Conservation (phyloP, 2,113 vertebrate genomes). For the Pedetes capensis region DNA sequence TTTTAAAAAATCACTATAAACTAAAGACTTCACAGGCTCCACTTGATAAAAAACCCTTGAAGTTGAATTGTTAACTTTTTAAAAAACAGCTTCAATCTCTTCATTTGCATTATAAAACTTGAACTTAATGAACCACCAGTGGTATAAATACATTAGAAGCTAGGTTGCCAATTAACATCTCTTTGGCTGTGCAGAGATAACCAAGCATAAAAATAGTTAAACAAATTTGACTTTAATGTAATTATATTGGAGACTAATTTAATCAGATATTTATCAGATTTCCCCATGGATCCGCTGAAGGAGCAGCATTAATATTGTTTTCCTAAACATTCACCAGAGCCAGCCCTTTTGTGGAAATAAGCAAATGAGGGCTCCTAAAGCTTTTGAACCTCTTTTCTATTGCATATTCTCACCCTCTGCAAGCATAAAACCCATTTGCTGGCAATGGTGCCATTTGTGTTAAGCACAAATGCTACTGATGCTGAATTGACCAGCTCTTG, state of each 20-base stretch:
- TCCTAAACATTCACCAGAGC: constrained; percentile 55
- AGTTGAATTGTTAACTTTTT: constrained; percentile 49
- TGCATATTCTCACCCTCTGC: background rate
- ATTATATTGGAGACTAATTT: constrained; percentile 76
- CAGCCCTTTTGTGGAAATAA: constrained; percentile 34
- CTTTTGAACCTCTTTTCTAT: background rate
- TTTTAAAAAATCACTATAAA: background rate
- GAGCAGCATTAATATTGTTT: constrained; percentile 68
- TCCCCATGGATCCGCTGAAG: constrained; percentile 64
- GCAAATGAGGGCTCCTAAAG: background rate
- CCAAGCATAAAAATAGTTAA: constrained; percentile 77
- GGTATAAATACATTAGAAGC: constrained; percentile 64
- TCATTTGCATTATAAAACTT: constrained; percentile 69
- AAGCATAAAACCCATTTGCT: background rate
- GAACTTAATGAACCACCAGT: constrained; percentile 65
- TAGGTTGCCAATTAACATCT: constrained; percentile 74
- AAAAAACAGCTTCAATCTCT: constrained; percentile 46
- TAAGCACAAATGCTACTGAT: background rate
- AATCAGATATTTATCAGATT: constrained; percentile 79
- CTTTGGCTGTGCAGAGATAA: constrained; percentile 70
- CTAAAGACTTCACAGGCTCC: background rate
- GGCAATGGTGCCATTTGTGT: background rate
- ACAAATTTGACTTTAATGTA: constrained; percentile 78
- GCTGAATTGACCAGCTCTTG: background rate
- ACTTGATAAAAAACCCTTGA: constrained; percentile 16